Conservation (phyloP, 2,797 vertebrate species). For the Epinephelus coioides region DNA sequence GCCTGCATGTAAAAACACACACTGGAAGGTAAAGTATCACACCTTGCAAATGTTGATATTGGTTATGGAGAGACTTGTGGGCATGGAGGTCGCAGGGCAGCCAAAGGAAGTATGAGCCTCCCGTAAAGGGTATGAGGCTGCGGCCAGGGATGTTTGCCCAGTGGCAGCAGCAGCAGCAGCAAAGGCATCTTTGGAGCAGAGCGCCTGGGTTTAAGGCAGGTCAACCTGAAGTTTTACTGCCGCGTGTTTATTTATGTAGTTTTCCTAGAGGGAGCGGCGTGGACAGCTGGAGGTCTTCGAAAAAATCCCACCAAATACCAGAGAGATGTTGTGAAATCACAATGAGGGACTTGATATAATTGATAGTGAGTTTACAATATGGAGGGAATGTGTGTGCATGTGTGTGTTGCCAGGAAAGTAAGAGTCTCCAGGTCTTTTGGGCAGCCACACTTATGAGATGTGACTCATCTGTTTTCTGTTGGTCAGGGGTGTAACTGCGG, state of each 20-base stretch:
- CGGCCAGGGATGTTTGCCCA: constrained; percentile 59
- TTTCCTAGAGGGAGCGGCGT: constrained; percentile 57
- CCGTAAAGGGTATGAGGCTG: constrained; percentile 47
- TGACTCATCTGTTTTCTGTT: constrained; percentile 55
- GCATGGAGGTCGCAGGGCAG: constrained; percentile 44
- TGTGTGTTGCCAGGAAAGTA: constrained; percentile 19
- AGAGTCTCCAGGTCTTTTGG: constrained; percentile 9
- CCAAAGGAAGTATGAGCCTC: constrained; percentile 53
- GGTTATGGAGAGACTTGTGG: constrained; percentile 50
- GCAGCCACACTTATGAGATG: constrained; percentile 25
- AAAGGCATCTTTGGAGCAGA: constrained; percentile 49
- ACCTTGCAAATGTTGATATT: constrained; percentile 67
- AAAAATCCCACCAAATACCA: constrained; percentile 19
- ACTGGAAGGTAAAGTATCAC: constrained; percentile 55
- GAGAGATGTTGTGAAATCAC: constrained; percentile 19
- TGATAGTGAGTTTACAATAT: neutral
- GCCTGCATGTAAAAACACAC: constrained; percentile 24
- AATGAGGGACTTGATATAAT: neutral
- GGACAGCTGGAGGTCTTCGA: constrained; percentile 6
- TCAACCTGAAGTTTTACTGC: constrained; percentile 69
- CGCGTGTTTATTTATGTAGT: constrained; percentile 44
- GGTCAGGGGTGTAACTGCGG: constrained; percentile 24
- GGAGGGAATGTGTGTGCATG: neutral
- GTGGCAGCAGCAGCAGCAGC: constrained; percentile 31
- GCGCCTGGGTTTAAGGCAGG: constrained; percentile 49